phyloP scores from a whole-genome alignment of 2,113 vertebrate genomes.

The Caranx melampygus region DNA sequence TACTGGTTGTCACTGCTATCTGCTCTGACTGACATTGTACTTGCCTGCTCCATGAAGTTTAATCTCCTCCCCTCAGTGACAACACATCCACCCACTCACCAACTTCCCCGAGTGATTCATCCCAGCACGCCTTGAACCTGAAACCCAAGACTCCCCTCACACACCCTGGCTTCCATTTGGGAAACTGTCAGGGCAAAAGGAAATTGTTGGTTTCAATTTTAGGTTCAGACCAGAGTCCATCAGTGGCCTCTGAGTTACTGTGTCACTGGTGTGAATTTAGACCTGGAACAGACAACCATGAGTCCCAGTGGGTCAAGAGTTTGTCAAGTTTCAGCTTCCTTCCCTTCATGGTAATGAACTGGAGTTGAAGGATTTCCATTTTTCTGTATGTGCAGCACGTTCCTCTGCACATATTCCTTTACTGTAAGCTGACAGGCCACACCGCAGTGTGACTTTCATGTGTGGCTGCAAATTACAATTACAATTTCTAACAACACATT shows the following conservation, averaged over 20 bases:
- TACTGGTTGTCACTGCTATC: slow-evolving; percentile 11
- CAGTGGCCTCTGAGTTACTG: slow-evolving; percentile 6
- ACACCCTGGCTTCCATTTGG: slow-evolving; percentile 25
- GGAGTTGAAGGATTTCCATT: too few species aligned
- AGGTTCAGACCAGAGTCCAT: slow-evolving; percentile 9
- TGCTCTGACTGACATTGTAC: slow-evolving; percentile 7
- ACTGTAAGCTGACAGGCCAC: neutral
- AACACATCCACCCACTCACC: neutral
- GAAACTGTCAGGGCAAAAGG: slow-evolving; percentile 41
- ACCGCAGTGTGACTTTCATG: too few species aligned
- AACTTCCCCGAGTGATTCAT: slow-evolving; percentile 43
- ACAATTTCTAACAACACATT: neutral
- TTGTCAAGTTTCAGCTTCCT: neutral
- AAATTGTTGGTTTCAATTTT: slow-evolving; percentile 25
- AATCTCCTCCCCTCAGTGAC: slow-evolving; percentile 28
- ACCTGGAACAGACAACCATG: neutral
- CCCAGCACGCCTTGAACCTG: slow-evolving; percentile 37
- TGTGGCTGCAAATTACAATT: neutral
- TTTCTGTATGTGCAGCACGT: too few species aligned
- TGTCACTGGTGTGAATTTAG: slow-evolving; percentile 1
- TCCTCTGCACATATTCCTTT: neutral
- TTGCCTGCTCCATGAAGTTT: slow-evolving; percentile 2
- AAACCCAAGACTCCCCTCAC: slow-evolving; percentile 56
- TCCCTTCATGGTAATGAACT: neutral
- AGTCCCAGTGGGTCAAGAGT: neutral